Evolutionary conservation across 2,797 vertebrate genomes (phyloP).

Genomic region (Iguana delicatissima): DNA sequence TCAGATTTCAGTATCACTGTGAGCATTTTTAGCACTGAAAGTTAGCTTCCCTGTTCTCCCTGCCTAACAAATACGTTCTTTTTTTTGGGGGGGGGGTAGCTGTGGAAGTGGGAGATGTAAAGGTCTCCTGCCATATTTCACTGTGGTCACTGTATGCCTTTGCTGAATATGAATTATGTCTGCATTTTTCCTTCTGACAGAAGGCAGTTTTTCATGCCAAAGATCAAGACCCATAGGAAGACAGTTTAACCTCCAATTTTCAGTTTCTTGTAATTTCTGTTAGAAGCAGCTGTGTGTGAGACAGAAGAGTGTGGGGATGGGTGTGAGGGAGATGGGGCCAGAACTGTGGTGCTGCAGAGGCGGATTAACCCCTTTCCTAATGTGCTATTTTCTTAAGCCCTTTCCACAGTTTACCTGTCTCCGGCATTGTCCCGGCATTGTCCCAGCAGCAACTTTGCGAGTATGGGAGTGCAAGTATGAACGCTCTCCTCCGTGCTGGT

Average conservation of each 20-base stretch:
- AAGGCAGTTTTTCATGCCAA: neutral
- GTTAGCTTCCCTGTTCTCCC: neutral
- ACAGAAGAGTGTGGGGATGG: too few relatives aligned
- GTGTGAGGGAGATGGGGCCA: too few relatives aligned
- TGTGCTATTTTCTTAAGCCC: neutral
- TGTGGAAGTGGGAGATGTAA: neutral
- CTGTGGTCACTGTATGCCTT: neutral
- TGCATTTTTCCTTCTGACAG: constrained; percentile 23
- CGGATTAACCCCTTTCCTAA: neutral
- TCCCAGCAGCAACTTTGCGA: too few relatives aligned
- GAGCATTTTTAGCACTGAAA: neutral
- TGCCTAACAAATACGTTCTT: too few relatives aligned
- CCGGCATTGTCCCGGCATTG: too few relatives aligned
- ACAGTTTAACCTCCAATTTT: neutral
- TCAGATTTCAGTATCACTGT: constrained; percentile 7
- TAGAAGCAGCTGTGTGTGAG: neutral
- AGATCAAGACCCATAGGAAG: neutral
- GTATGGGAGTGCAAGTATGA: too few relatives aligned
- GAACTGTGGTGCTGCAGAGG: neutral
- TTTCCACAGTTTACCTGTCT: too few relatives aligned
- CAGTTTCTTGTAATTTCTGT: neutral
- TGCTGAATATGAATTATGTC: neutral
- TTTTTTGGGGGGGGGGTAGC: too few relatives aligned
- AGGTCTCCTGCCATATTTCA: neutral
- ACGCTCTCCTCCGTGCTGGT: too few relatives aligned